Base-by-base conservation (phyloP, 2,113 vertebrate species). In the Anarhynchus alexandrinus region DNA sequence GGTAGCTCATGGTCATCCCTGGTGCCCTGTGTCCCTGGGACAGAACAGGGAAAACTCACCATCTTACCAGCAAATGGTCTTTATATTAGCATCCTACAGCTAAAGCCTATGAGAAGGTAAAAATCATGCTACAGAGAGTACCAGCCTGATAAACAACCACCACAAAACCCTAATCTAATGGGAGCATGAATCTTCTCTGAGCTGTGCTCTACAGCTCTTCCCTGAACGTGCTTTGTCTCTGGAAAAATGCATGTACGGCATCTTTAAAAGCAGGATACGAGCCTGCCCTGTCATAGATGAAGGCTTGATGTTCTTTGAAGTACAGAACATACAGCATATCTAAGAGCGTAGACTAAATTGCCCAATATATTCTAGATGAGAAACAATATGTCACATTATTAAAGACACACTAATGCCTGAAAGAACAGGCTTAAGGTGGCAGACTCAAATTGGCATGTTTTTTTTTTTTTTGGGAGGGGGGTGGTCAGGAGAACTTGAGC, bases 301-400 rank as follows among this genome's bases (percentile, higher is more conserved):
- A 88, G 67, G 49, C 42, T 62, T 65, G 67, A 65, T 57, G 49
- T 65, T 51, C 91, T 94, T 76, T 97, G 91, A 95, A 94, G 89
- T 92, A 27, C n/a, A 65, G 66, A 95, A 72, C 71, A 79, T 71
- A 64, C 66, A 29, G 80, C 62, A 30, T 80, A 71, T 67, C 54
- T 88, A 29, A 70, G 38, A 92, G 22, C 13, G 5, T 22, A 55
- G 71, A 82, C 78, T 73, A 84, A 77, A 71, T 79, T 76, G 57
- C 66, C 52, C 49, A 17, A 16, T 57, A 54, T 85, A 67, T 85
- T 85, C 38, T 32, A 61, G 54, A 79, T 58, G 62, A 86, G 58
- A 82, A 82, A 72, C 14, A 40, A 6, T 65, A 40, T 45, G 61
- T 61, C 61, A 57, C 13, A 7, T 77, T 69, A 45, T 74, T 90